Conservation (phyloP, 1,140 invertebrate species). For the Zaprionus ornatus region DNA sequence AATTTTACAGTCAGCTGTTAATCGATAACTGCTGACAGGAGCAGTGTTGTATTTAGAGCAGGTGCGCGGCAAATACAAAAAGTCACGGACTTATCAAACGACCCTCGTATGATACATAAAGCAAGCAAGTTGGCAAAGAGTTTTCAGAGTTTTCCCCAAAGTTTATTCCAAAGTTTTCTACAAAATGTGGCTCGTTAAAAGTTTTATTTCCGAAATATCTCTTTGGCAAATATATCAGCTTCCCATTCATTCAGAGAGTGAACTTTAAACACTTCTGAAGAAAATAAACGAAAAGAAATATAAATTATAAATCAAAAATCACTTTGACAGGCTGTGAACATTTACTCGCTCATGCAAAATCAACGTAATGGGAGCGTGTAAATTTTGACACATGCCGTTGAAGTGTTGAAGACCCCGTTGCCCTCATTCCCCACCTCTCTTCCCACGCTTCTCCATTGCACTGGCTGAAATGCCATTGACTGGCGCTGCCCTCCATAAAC, state of each 20-base stretch:
- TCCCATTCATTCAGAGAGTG: background rate
- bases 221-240: background rate
- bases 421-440: background rate
- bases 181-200: background rate
- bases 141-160: background rate
- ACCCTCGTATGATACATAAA: background rate
- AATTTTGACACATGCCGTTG: slow-evolving; percentile 75
- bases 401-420: slow-evolving; percentile 36
- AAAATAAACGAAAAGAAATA: background rate
- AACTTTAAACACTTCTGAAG: slow-evolving; percentile 14
- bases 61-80: too few relatives aligned
- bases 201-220: background rate
- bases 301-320: slow-evolving; percentile 47
- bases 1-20: too few relatives aligned
- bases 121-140: background rate
- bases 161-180: background rate
- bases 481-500: slow-evolving; percentile 30
- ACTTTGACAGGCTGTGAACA: slow-evolving; percentile 43
- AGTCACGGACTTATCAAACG: too few relatives aligned
- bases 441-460: slow-evolving; percentile 39
- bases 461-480: slow-evolving; percentile 32
- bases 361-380: slow-evolving; percentile 71
- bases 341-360: slow-evolving; percentile 64
- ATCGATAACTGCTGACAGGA: too few relatives aligned
- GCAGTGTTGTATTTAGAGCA: too few relatives aligned